Base-by-base conservation (phyloP, 2,797 vertebrate species). In the Momotus momota region DNA sequence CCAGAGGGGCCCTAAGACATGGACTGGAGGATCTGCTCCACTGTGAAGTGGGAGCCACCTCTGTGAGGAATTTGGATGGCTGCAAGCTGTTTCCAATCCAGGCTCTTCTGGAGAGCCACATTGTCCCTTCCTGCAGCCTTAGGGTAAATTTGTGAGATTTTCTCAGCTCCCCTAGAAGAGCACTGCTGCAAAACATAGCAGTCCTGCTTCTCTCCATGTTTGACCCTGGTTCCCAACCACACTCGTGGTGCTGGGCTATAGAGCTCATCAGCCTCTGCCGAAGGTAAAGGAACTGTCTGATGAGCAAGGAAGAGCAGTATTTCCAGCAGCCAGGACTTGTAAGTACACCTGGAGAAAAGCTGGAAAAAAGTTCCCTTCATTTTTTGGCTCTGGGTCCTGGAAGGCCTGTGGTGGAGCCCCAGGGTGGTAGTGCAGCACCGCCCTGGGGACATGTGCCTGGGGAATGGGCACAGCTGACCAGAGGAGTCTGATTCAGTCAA, bases 401-500 rank as follows among this genome's bases (percentile, higher is more conserved):
- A 33, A 81, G 23, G 13, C 14, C 17, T 2, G 7, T 6, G 0
- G 17, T 57, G 33, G 38, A 86, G 64, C 43, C 25, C 51, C 41
- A 62, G 55, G 21, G 33, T 66, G 70, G 45, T 40, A 57, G 66
- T 1, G 0, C 57, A 60, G 74, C 55, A 20, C 18, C 54, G 55
- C 5, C 10, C 1, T 70, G 67, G 27, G 51, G 45, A 38, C 3
- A 3, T 29, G n/a, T 78, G 66, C 48, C 40, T 51, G 25, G 14
- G 49, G 17, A 48, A 35, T 14, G 46, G 58, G 49, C 55, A 82
- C 41, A 21, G 21, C 81, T 82, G 38, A 41, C 40, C 55, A 29
- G 60, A 81, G 82, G 25, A 48, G 60, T 67, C 90, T 93, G 92
- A 93, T 74, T 90, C 83, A 86, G 83, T 41, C 66, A 72, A 93